Percentiles rank a stretch among this genome's conserved stretches.
Conservation (phyloP, 2,113 vertebrate species). For the Laterallus jamaicensis region DNA sequence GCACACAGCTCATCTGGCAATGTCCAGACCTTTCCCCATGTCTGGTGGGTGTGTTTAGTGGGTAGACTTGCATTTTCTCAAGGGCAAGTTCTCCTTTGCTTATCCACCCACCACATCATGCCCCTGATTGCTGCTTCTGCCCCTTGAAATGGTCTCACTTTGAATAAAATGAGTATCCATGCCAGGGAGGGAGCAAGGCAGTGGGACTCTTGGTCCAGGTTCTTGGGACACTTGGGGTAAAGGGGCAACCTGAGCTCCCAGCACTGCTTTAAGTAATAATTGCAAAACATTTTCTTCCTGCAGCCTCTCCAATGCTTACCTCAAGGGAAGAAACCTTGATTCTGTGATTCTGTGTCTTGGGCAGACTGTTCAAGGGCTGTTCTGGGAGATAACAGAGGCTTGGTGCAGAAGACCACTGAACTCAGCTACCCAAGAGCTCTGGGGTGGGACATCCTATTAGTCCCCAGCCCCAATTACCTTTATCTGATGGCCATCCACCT, state of each 20-base stretch:
- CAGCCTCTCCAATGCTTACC: not conserved
- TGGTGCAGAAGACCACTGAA: not conserved
- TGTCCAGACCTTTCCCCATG: accelerated
- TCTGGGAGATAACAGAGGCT: not conserved
- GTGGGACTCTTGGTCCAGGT: not conserved
- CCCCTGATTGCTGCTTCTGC: not conserved
- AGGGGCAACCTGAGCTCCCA: not conserved
- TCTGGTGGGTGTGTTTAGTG: not conserved
- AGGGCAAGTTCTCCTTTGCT: not conserved
- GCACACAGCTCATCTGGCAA: not conserved
- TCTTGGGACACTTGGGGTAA: not conserved
- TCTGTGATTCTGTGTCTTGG: too few relatives aligned
- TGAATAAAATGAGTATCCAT: not conserved
- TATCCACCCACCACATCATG: accelerated
- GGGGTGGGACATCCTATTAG: not conserved
- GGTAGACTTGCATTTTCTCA: not conserved
- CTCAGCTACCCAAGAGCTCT: not conserved
- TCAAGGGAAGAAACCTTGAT: not conserved
- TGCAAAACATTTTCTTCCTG: not conserved
- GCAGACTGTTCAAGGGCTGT: not conserved
- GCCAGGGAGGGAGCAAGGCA: not conserved
- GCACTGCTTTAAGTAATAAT: not conserved
- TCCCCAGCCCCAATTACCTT: not conserved
- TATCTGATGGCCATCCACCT: not conserved
- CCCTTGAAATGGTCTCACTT: not conserved